phyloP scores from a whole-genome alignment of 2,888 invertebrate species.

The Drosophila neonasuta region DNA sequence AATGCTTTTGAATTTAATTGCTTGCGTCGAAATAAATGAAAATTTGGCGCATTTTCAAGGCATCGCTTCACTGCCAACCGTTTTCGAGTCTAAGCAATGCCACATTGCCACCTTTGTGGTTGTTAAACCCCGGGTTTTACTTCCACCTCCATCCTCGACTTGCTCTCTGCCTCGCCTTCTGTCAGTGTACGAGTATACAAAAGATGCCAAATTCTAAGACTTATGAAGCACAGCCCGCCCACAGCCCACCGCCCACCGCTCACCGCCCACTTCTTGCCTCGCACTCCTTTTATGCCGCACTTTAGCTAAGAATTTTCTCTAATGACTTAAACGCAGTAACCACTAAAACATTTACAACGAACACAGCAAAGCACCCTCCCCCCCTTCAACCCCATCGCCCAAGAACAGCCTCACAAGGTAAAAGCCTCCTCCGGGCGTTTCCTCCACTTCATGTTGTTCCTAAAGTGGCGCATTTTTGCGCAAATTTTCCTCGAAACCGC shows the following conservation, averaged over 20 bases:
- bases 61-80: slow-evolving; percentile 33
- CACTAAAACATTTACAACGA: slow-evolving; percentile 74
- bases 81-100: slow-evolving; percentile 35
- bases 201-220: slow-evolving; percentile 57
- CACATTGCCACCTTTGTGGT: slow-evolving; percentile 57
- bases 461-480: slow-evolving; percentile 76
- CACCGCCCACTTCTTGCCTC: slow-evolving; percentile 4
- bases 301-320: slow-evolving; percentile 74
- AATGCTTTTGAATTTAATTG: slow-evolving; percentile 23
- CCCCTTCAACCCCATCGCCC: not conserved
- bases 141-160: not conserved
- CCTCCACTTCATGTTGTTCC: slow-evolving; percentile 60
- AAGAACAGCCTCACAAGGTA: slow-evolving; percentile 34
- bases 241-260: not conserved
- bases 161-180: not conserved
- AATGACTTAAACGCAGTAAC: slow-evolving; percentile 77
- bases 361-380: slow-evolving; percentile 34
- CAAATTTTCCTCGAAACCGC: slow-evolving; percentile 72
- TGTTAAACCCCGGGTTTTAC: slow-evolving; percentile 1
- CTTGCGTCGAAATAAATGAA: slow-evolving; percentile 25
- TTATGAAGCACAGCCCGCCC: slow-evolving; percentile 7
- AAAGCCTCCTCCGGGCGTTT: slow-evolving; percentile 47
- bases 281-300: slow-evolving; percentile 60
- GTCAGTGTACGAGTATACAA: slow-evolving; percentile 11
- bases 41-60: slow-evolving; percentile 24